phyloP scores from a whole-genome alignment of 2,888 invertebrate species.

The Trissolcus brochymenae region DNA sequence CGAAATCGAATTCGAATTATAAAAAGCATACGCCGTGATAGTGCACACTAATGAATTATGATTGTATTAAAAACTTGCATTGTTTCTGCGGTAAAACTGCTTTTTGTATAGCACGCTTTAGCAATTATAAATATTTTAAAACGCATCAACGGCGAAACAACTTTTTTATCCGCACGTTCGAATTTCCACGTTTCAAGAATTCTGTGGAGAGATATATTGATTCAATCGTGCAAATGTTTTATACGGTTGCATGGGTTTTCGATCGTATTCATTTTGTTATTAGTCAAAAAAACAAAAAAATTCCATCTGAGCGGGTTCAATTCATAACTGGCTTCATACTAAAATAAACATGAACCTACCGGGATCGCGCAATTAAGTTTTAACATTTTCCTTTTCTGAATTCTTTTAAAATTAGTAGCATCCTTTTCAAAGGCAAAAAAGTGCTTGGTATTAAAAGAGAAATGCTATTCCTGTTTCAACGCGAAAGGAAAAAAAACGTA shows the following conservation, averaged over 20 bases:
- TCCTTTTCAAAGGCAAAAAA: constrained; percentile 15
- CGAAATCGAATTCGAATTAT: too few species aligned
- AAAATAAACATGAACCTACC: too few species aligned
- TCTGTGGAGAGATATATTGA: too few species aligned
- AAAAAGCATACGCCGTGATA: too few species aligned
- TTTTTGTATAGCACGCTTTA: constrained; percentile 1
- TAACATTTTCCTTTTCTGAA: constrained; percentile 3
- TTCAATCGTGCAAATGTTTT: too few species aligned
- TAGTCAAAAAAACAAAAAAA: too few species aligned
- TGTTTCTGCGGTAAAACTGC: constrained; percentile 7
- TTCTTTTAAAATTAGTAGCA: constrained; percentile 19
- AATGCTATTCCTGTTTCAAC: constrained; percentile 35
- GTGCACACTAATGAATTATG: background rate
- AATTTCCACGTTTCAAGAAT: too few species aligned
- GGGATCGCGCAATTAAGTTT: constrained; percentile 7
- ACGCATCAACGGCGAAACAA: background rate
- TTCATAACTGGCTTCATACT: too few species aligned
- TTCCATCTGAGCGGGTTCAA: too few species aligned
- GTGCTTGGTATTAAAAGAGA: constrained; percentile 22
- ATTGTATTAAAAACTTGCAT: constrained; percentile 21
- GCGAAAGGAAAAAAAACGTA: constrained; percentile 17
- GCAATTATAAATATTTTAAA: constrained; percentile 32
- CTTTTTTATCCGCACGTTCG: too few species aligned
- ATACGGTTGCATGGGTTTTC: background rate
- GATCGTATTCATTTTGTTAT: background rate